phyloP scores from a whole-genome alignment of 2,888 invertebrate genomes.

The Aleiodes testaceus region DNA sequence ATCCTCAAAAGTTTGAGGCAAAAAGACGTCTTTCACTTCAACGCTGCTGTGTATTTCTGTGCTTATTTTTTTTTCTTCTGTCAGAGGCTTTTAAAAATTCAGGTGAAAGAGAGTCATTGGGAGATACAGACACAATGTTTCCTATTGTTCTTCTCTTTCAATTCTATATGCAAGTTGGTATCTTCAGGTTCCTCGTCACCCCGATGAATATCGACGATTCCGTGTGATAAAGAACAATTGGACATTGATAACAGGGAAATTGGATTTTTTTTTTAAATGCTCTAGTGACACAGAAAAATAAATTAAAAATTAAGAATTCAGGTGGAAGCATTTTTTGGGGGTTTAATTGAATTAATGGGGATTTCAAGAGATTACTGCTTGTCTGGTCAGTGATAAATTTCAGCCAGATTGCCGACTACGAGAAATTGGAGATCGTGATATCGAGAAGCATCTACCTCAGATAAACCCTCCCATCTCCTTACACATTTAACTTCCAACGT shows the following conservation, averaged over 20 bases:
- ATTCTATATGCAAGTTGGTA: no score
- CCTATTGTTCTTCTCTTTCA: no score
- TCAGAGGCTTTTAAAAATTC: no score
- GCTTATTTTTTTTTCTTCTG: not conserved
- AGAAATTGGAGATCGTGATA: conserved; percentile 55
- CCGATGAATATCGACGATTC: conserved; percentile 40
- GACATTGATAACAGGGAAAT: not conserved
- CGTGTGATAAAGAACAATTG: conserved; percentile 27
- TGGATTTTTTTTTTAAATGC: no score
- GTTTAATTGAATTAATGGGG: no score
- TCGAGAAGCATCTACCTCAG: conserved; percentile 40
- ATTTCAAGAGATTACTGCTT: conserved; percentile 22
- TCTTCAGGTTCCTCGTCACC: conserved; percentile 3
- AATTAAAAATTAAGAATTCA: no score
- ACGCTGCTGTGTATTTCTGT: no score
- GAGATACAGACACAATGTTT: no score
- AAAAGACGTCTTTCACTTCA: no score
- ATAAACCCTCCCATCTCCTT: not conserved
- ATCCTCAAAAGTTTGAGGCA: not conserved
- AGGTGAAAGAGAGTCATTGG: not conserved
- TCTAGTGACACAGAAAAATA: no score
- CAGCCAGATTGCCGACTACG: conserved; percentile 51
- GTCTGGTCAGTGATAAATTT: conserved; percentile 50
- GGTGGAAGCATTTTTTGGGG: no score
- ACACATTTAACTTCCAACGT: conserved; percentile 6